Evolutionary conservation across 2,797 vertebrate genomes (phyloP), one percentile per base, ranked within the genome.

Genomic region (Moxostoma hubbsi): DNA sequence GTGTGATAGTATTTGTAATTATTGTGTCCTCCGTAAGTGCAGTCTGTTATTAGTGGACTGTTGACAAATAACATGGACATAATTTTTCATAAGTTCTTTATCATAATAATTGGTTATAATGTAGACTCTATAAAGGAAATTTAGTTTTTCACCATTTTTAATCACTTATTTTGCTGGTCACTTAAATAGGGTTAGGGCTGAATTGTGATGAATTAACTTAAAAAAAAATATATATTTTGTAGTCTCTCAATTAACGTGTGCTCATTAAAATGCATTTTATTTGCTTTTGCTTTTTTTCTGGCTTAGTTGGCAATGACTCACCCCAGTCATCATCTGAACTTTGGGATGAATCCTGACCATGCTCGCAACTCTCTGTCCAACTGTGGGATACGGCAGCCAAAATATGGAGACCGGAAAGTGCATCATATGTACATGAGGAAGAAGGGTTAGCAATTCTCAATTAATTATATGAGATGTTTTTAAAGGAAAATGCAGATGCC

Each of bases 391-490:
- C 94, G 98, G 4, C 98, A 99, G 85, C 98, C 98, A 5, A 99
- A 99, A 79, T 99, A 99, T 0, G 98, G 97, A 6, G 98, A 99
- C 86, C 88, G 98, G 85, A 98, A 99, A 89, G 97, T 98, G 85
- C 98, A 99, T 85, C 97, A 99, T 87, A 98, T 99, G 97, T 98
- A 99, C 89, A 98, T 99, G 97, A 95, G 98, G 84, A 99, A 99
- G 84, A 99, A 99, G 84, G 98, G 98, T 98, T 83, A 1, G 87
- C 83, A 50, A 45, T 50, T 6, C 6, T 45, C 16, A n/a, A 2
- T 49, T 9, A 43, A 6, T 55, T 9, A 36, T 54, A 54, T 50
- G 5, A 16, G 2, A 76, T 2, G 9, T 53, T 7, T 18, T 43
- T 8, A 7, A 13, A 7, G 18, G 13, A 10, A 50, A 73, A 47